Base-by-base conservation (phyloP, 2,113 vertebrate genomes). In the Turdus rufiventris region DNA sequence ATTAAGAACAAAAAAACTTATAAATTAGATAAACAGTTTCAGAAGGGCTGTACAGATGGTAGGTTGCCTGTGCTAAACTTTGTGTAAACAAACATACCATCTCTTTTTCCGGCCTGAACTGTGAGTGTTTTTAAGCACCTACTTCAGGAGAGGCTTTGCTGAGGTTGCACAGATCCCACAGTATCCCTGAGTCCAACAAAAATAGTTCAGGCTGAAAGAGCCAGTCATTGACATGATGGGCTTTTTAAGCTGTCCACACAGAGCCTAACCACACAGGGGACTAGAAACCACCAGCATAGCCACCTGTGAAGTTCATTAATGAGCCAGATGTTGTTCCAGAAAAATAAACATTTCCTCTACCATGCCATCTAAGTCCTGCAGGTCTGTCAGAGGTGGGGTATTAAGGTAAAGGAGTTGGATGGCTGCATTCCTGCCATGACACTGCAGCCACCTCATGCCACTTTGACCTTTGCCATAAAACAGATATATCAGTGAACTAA, bases 111-210 rank as follows among this genome's bases (percentile, higher is more conserved):
- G 1, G 72, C 56, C 88, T 92, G 72, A 90, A 61, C 92, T 85
- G 82, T 74, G 67, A 82, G 65, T 80, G 56, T 60, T 83, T 95
- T 84, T 79, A 94, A 96, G 95, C 93, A 96, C 93, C 90, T 90
- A 95, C 88, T 96, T 90, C 56, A 95, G 92, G 82, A 85, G 57
- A 89, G 83, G 71, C 68, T 95, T 68, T 78, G 70, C 89, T 54
- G 96, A 92, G 88, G 90, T 92, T 95, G 87, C 26, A 89, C 87
- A 93, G 91, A 97, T 91, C 92, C 92, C 93, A 75, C 80, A 95
- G 60, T 34, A 62, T 63, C 57, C 48, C 83, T 13, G 29, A 47
- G 92, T 89, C 97, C 96, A 97, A 96, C 0, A 1, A 81, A 97
- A 97, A 97, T 38, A 97, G 11, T 91, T 57, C 72, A 76, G 77